Base-by-base conservation (phyloP, 2,888 invertebrate genomes). In the Pterostichus madidus region DNA sequence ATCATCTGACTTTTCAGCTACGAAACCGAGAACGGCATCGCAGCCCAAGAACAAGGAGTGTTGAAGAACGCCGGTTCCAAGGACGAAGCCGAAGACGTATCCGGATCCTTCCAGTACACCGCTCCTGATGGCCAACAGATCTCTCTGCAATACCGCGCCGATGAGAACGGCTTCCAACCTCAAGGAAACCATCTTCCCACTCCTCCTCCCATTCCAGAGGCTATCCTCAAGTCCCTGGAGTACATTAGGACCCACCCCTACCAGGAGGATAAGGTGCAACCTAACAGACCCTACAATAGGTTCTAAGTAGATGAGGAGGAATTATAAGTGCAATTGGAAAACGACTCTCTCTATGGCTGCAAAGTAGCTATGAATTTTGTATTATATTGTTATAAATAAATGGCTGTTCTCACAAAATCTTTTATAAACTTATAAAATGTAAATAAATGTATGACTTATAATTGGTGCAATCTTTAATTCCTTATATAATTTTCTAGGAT, bases 91-190 rank as follows among this genome's bases (percentile, higher is more conserved):
- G 87, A 89, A 84, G 92, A 91, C 11, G 89, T 90, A 8, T 90
- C 92, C 85, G 93, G 93, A 32, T 88, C 90, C 0, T 93, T 90
- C 90, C 89, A 91, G 44, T 92, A 91, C 89, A 91, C 90, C 5
- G 91, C 93, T 31, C 93, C 93, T 11, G 94, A 94, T 85, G 95
- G 95, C n/a, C 89, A 91, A 59, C 90, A 90, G 11, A 90, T 93
- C 85, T 87, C 89, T n/a, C 87, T 94, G 84, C 89, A 90, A 64
- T 95, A 94, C 89, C 87, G 91, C 83, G 94, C 95, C 85, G 93
- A 95, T 86, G 94, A 94, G 88, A 93, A 93, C 85, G 95, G 95
- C 83, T 95, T 93, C 91, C 93, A 93, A 84, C 92, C 94, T 35
- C 89, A 77, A 52, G 83, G 83, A 7, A 24, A 32, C 32, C 83